Base-by-base conservation (phyloP, 2,888 invertebrate species). In the Beris chalybata region DNA sequence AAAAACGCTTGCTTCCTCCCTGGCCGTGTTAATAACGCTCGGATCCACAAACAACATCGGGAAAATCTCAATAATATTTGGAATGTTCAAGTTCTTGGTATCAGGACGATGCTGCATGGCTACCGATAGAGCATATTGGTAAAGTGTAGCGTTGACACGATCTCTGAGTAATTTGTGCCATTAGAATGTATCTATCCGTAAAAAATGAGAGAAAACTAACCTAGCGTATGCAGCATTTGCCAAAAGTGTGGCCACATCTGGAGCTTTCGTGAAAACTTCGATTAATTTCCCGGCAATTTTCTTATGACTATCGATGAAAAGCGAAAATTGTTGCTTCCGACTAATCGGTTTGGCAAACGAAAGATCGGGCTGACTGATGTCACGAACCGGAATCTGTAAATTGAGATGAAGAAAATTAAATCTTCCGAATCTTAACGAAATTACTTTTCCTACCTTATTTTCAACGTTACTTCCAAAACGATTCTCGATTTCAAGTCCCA, bases 41-140 rank as follows among this genome's bases (percentile, higher is more conserved):
- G 90, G 86, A 73, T 92, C 91, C 73, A 93, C 82, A 78, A 90
- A 94, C 79, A 91, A 91, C 75, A 89, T 89, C 0, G 94, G 95
- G 78, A 94, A 92, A 0, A 87, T 83, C 77, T 92, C 89, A 47
- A 87, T 86, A 70, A 93, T 86, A 0, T 90, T 86, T 0, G 93
- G 93, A 55, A 91, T 78, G 58, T 85, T 84, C 22, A 93, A 74
- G 54, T 72, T 55, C 2, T 70, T 64, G 0, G 79, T 79, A 67
- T 79, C 80, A 43, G 70, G 70, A 5, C 81, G 79, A 81, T 92
- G 91, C 73, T 90, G 83, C 22, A 92, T 78, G 0, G 91, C 89
- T 6, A 93, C 90, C 0, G 91, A 88, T 48, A 87, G 85, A 52
- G 88, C 86, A 76, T 93, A 93, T 78, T 92, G 89, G 81, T 91